Evolutionary conservation across 2,888 invertebrate species (phyloP), one percentile per base, ranked within the genome.

Genomic region (Himalopsyche anomala): DNA sequence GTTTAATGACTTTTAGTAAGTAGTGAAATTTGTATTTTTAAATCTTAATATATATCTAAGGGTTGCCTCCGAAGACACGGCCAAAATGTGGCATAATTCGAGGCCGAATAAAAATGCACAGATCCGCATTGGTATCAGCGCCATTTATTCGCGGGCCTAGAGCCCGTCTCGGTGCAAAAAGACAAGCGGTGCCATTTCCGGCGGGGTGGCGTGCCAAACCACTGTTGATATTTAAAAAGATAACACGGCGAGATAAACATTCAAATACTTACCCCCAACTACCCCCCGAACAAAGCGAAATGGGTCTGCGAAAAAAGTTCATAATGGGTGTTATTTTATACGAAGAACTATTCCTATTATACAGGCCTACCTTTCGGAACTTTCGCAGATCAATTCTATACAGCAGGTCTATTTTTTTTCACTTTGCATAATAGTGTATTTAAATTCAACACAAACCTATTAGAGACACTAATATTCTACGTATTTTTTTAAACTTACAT

Each of bases 181-280:
- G 28, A 62, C 62, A 62, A 62, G 80, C 80, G 80, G 80, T 80
- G 80, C 86, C 55, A 80, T 80, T 86, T 83, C 86, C 86, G 86
- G 80, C 54, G 84, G 80, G 81, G 82, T 84, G 56, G 88, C 88
- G 87, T 87, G 88, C 88, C 84, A 74, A 85, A 84, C 85, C 85
- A 74, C 87, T 84, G 88, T 87, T 86, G 88, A 85, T 85, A 82
- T 85, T 85, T 85, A 79, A 42, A 40, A 69, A 85, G 85, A 87
- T 88, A 82, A 81, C 84, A 80, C 11, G 81, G 80, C 62, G 79
- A 85, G 88, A 88, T 88, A 88, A 87, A 84, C 80, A 55, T 62
- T 62, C 62, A 28, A 62, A 62, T 19, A 62, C 62, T 62, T 62
- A 62, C 62, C 62, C 62, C 62, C n/a, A 19, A 19, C 62, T 62